Evolutionary conservation across 2,797 vertebrate genomes (phyloP), one percentile per base, ranked within the genome.

Genomic region (Miichthys miiuy): DNA sequence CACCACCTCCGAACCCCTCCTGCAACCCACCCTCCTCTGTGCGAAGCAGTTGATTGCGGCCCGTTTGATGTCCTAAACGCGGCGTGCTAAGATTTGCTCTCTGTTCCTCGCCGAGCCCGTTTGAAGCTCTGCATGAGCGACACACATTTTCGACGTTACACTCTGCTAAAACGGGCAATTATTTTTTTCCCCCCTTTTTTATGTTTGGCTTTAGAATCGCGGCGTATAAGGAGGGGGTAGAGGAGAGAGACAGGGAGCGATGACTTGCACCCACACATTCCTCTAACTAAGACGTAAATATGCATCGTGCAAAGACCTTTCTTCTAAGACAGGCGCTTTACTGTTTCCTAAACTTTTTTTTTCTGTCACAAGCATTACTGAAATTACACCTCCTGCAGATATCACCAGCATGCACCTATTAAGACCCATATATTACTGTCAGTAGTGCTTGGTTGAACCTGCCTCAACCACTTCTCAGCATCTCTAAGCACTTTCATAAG

Each of bases 1-100:
- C 68, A 8, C 90, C 89, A 87, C 88, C 89, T 84, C 83, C 21
- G 23, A 90, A 68, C 77, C 55, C 84, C 81, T 83, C 87, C 83
- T 58, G 61, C 34, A 38, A 30, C 13, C 13, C 34, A 38, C 51
- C 34, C 80, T 71, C 66, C 75, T 80, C 83, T 65, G 88, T 90
- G 92, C 83, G 80, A 90, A 87, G 90, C 92, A 84, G 83, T 93
- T 94, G 94, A 95, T 95, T 94, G 94, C 90, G 89, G 91, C 90
- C 90, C 61, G 90, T 95, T 95, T 95, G 94, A 96, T 95, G 94
- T 95, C 92, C 90, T 95, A 95, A 96, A 95, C 92, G 91, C 90
- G 75, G 87, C 93, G 86, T 93, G 90, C 94, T 94, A 94, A 94
- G 90, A 94, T 94, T 94, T 93, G 93, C 93, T 95, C 94, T 93